Percentiles rank a stretch among this genome's conserved stretches.
Conservation (phyloP, 2,797 vertebrate species). For the Tokudaia tokunoshimensis region DNA sequence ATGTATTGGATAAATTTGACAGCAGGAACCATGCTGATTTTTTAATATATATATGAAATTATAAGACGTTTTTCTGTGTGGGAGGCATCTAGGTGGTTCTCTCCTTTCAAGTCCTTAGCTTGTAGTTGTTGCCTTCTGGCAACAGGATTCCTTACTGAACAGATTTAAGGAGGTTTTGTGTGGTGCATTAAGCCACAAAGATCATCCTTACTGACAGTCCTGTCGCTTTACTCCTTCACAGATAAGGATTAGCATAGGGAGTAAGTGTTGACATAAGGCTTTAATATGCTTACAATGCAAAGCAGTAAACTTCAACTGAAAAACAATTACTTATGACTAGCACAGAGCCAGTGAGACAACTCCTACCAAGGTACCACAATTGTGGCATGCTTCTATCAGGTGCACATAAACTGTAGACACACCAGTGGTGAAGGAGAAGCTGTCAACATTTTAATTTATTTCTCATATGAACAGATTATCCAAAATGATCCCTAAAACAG, state of each 20-base stretch:
- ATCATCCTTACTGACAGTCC: background rate
- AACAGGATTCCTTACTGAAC: background rate
- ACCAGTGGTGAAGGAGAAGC: background rate
- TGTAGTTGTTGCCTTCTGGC: background rate
- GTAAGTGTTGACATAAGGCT: background rate
- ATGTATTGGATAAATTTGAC: conserved; percentile 13
- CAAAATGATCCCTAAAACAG: background rate
- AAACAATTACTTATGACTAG: background rate
- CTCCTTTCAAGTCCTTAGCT: background rate
- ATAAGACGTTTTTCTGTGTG: background rate
- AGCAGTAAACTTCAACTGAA: background rate
- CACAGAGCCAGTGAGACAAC: background rate
- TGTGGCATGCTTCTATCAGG: background rate
- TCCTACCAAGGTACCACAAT: background rate
- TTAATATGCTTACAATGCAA: background rate
- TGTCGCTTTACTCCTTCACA: background rate
- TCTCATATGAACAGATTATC: background rate
- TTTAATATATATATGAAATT: background rate
- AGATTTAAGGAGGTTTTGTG: background rate
- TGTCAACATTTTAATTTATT: background rate
- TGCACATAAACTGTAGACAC: background rate
- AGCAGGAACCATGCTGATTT: background rate
- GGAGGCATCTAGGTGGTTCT: background rate
- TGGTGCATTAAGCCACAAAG: background rate
- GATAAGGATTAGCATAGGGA: background rate